Evolutionary conservation across 2,797 vertebrate genomes (phyloP), one percentile per base, ranked within the genome.

Genomic region (Gymnothorax javanicus): DNA sequence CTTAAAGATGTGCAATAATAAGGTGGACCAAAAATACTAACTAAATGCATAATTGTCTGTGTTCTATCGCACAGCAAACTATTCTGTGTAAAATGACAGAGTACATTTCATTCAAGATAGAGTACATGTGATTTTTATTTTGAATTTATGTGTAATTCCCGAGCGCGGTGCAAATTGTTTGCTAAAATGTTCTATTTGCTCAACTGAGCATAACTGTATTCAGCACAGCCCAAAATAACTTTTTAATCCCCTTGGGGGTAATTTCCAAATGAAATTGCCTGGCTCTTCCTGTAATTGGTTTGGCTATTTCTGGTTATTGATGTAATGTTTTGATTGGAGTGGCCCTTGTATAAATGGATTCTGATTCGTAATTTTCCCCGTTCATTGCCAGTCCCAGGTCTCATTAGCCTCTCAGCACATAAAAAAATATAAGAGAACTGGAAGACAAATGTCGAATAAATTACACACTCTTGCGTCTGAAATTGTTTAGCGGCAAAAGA

Each of bases 251-350:
- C 73, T 77, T 77, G 15, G 73, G 73, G 12, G 33, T 43, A 50
- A 77, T 52, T 77, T 77, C 13, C 15, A 9, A 15, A 77, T 52
- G 43, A 4, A 50, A 15, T 77, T 77, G 73, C 43, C 50, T 2
- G 52, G 15, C 73, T 77, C 73, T 43, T 77, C 33, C 43, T 6
- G 33, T 77, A 50, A 50, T 52, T 4, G 64, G 64, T 9, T 69
- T 25, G 9, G 64, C 23, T 75, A 43, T 75, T 43, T 75, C 52
- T 77, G 43, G 73, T 77, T 77, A 77, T 77, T 43, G 33, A 77
- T 77, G 73, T 81, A 23, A 17, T 81, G 23, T 81, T 54, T 81
- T 52, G 73, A 77, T 77, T 43, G 73, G 73, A 77, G 73, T 52
- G 52, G 15, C 27, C 77, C 52, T 56, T 20, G 77, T 56, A 23